Evolutionary conservation across 1,140 invertebrate genomes (phyloP).

Genomic region (Drosophila lacteicornis): DNA sequence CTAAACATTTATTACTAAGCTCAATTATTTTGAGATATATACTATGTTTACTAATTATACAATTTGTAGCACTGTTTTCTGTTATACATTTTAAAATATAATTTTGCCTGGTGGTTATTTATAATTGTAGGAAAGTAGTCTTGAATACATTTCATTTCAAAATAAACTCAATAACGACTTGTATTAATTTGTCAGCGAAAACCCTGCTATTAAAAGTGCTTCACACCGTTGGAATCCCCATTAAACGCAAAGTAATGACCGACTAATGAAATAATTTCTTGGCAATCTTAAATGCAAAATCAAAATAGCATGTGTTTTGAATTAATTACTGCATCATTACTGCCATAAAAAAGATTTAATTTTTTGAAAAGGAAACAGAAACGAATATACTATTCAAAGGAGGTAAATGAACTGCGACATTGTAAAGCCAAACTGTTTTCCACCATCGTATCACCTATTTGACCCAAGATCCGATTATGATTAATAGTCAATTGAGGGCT

Average conservation of each 20-base stretch:
- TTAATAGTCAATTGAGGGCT: no score
- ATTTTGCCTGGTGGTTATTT: not conserved
- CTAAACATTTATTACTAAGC: not conserved
- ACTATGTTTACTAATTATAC: not conserved
- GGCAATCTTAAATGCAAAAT: not conserved
- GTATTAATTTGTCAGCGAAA: not conserved
- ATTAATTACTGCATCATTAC: not conserved
- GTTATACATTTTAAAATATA: not conserved
- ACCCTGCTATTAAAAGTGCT: not conserved
- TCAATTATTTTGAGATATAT: not conserved
- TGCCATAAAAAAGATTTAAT: not conserved
- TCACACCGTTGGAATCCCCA: not conserved
- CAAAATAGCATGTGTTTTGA: not conserved
- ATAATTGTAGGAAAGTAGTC: no score
- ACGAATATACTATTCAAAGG: no score
- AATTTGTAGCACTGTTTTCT: not conserved
- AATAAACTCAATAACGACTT: not conserved
- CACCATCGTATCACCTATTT: no score
- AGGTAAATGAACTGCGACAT: no score
- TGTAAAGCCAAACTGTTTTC: not conserved
- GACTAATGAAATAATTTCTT: not conserved
- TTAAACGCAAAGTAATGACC: conserved; percentile 3
- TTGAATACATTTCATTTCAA: no score
- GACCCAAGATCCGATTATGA: no score
- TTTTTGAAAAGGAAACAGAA: not conserved